phyloP scores from a whole-genome alignment of 2,888 invertebrate species.

The Toxonevra muliebris region DNA sequence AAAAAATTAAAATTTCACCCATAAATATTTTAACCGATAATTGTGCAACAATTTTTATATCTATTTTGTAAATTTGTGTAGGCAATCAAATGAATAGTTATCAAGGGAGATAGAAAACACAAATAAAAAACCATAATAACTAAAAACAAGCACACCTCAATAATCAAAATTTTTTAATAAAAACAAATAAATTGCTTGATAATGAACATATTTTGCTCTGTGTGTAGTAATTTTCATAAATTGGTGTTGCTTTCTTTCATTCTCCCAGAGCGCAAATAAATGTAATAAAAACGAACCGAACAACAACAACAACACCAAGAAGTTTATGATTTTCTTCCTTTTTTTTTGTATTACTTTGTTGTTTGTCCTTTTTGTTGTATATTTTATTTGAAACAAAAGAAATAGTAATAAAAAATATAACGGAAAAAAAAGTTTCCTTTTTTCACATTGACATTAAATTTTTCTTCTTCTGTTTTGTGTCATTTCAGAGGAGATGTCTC shows the following conservation, averaged over 20 bases:
- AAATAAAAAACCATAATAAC: constrained; percentile 3
- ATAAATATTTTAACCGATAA: too few relatives aligned
- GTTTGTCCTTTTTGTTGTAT: neutral
- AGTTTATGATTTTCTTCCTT: too few relatives aligned
- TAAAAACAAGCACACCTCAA: neutral
- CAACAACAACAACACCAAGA: too few relatives aligned
- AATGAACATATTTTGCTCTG: constrained; percentile 23
- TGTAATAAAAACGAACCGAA: constrained; percentile 8
- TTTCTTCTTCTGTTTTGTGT: constrained; percentile 2
- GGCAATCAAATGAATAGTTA: neutral
- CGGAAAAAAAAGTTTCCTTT: neutral
- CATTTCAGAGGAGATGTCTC: neutral
- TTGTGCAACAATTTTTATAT: too few relatives aligned
- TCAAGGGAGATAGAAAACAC: constrained; percentile 8
- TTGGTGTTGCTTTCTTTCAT: constrained; percentile 12
- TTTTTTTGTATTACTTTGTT: too few relatives aligned
- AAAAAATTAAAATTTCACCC: too few relatives aligned
- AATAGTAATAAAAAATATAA: too few relatives aligned
- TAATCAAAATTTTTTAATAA: constrained; percentile 21
- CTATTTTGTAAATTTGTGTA: neutral
- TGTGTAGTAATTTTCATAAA: constrained; percentile 21
- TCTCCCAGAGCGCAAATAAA: constrained; percentile 29
- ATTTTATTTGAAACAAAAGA: neutral
- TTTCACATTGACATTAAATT: neutral
- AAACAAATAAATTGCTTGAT: constrained; percentile 30